phyloP scores from a whole-genome alignment of 2,113 vertebrate species.

The Mesitornis unicolor region DNA sequence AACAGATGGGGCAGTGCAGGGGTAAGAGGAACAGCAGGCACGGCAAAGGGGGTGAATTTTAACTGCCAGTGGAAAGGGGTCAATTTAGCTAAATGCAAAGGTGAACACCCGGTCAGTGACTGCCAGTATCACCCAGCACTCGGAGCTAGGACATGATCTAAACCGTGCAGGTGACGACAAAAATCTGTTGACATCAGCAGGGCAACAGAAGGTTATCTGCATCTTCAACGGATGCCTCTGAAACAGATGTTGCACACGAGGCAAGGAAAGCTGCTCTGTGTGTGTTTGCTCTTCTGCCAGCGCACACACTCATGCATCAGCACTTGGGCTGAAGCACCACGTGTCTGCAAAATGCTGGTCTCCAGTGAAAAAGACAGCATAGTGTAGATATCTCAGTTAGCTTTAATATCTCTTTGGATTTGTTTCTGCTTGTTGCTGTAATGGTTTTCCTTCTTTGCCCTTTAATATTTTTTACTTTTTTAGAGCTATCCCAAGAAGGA shows the following conservation, averaged over 20 bases:
- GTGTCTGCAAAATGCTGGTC: neutral
- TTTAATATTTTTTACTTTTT: neutral
- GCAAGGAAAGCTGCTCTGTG: neutral
- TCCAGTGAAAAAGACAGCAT: neutral
- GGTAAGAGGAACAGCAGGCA: neutral
- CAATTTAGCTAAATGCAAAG: neutral
- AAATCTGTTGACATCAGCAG: neutral
- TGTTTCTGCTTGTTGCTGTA: neutral
- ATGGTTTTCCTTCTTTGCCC: neutral
- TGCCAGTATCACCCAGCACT: neutral
- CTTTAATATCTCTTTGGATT: neutral
- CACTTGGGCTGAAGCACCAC: neutral
- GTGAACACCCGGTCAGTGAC: neutral
- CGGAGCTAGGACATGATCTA: neutral
- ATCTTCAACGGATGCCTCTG: neutral
- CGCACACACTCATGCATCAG: rapidly evolving
- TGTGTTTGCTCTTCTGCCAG: neutral
- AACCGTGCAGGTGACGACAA: neutral
- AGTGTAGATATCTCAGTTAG: neutral
- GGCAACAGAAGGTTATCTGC: neutral
- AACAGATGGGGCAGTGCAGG: neutral
- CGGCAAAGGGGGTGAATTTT: rapidly evolving
- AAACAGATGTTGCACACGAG: neutral
- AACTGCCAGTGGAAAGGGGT: neutral
- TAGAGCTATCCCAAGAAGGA: neutral